Conservation (phyloP, 2,888 invertebrate genomes). For the Pherbina coryleti region DNA sequence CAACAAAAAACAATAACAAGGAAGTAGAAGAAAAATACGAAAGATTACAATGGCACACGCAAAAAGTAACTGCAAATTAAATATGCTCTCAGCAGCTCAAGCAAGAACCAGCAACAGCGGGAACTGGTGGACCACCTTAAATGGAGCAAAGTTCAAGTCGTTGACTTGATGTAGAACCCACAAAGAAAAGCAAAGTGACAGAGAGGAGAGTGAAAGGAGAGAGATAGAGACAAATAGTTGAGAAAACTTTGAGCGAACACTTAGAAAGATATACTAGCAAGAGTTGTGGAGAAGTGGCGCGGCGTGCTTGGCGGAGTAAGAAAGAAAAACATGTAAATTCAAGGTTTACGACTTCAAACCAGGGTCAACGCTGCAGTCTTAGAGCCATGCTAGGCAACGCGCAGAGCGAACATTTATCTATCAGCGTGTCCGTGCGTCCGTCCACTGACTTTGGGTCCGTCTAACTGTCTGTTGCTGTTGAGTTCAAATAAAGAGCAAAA, state of each 20-base stretch:
- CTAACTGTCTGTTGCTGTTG: neutral
- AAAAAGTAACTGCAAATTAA: conserved; percentile 18
- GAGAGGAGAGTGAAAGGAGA: neutral
- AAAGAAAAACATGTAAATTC: neutral
- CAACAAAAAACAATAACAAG: neutral
- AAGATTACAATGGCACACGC: conserved; percentile 5
- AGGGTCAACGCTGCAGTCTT: neutral
- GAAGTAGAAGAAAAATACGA: conserved; percentile 2
- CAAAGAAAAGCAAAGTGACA: neutral
- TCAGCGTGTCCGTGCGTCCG: neutral
- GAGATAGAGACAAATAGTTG: neutral
- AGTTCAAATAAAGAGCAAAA: conserved; percentile 25
- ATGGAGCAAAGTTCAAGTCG: conserved; percentile 15
- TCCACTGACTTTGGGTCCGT: neutral
- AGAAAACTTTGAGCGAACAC: too few relatives aligned
- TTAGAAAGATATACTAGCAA: neutral
- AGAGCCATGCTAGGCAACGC: neutral
- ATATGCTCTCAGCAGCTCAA: neutral
- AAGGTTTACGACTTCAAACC: neutral
- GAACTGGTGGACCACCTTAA: neutral
- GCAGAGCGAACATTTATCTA: neutral
- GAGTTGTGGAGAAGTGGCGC: neutral
- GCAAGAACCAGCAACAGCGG: neutral
- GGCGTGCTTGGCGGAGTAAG: neutral
- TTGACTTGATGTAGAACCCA: conserved; percentile 2